Evolutionary conservation across 2,888 invertebrate genomes (phyloP).

Genomic region (Zygothrica quintamaculata): DNA sequence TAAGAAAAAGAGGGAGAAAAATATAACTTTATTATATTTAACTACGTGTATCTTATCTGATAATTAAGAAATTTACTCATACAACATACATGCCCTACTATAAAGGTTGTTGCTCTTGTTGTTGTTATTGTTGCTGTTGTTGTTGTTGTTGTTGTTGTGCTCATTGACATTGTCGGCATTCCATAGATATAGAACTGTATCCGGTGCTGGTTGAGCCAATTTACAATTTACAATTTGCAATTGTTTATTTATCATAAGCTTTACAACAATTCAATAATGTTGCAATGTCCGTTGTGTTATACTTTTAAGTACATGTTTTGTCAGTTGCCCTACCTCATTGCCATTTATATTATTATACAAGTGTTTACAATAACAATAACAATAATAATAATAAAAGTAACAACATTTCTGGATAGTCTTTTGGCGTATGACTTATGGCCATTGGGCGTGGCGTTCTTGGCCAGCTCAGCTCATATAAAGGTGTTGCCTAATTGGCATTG

Average conservation of each 20-base stretch:
- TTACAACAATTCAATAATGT: not conserved
- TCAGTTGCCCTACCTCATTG: no score
- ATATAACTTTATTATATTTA: no score
- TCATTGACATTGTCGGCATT: not conserved
- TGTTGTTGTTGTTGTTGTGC: not conserved
- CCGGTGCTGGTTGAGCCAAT: no score
- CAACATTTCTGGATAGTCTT: slow-evolving; percentile 27
- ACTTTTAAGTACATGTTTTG: no score
- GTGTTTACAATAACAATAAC: no score
- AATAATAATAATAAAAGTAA: no score
- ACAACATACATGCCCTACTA: not conserved
- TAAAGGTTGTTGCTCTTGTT: not conserved
- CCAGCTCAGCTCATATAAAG: slow-evolving; percentile 17
- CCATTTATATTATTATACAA: no score
- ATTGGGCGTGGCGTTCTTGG: slow-evolving; percentile 35
- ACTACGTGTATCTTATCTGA: no score
- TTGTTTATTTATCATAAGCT: no score
- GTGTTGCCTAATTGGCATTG: slow-evolving; percentile 55
- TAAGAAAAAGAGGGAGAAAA: no score
- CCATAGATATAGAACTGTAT: not conserved
- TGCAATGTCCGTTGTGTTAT: slow-evolving; percentile 5
- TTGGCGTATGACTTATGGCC: slow-evolving; percentile 35
- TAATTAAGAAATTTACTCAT: not conserved
- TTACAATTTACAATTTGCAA: no score
- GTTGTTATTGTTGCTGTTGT: not conserved